Evolutionary conservation across 2,888 invertebrate species (phyloP), one percentile per base, ranked within the genome.

Genomic region (Resseliella maxima): DNA sequence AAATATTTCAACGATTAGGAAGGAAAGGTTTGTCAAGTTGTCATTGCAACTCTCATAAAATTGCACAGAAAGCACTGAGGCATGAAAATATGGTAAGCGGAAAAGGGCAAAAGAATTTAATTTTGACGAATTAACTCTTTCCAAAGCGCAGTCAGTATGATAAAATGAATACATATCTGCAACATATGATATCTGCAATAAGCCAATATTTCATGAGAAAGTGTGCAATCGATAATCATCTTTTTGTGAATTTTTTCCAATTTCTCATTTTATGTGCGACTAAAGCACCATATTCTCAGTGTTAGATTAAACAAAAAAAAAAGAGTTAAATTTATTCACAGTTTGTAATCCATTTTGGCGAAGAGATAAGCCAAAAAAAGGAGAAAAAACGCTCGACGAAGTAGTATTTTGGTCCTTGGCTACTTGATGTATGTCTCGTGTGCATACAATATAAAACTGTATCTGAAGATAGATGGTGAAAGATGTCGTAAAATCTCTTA

Each of bases 381-480:
- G n/a, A n/a, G n/a, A n/a, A n/a, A n/a, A 81, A 36, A 5, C 81
- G 81, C 18, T 81, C 21, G 10, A 36, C n/a, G 38, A 18, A 3
- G 83, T 2, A 59, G n/a, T 24, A 15, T 24, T 24, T 38, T 83
- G 36, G 24, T 83, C 83, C 38, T 24, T 83, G 83, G 83, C 83
- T 38, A 83, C 83, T 83, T 83, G 83, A 83, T 83, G n/a, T 83
- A 83, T 83, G n/a, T 38, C 36, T 81, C 83, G 12, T 83, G 83
- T 38, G 24, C 6, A 12, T 27, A 64, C n/a, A 38, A 83, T 38
- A 38, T 38, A 83, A 38, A 83, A 83, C 15, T 10, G 36, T 72
- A 10, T 8, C 31, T 24, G 59, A 35, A 31, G 72, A 72, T 72
- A 38, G 83, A 83, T 38, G 83, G 83, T 6, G n/a, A 36, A 12